These are phyloP conservation scores for Erythrocebus patas DNA, from an alignment of 2,113 vertebrate species.

Conservation along the genomic window DNA sequence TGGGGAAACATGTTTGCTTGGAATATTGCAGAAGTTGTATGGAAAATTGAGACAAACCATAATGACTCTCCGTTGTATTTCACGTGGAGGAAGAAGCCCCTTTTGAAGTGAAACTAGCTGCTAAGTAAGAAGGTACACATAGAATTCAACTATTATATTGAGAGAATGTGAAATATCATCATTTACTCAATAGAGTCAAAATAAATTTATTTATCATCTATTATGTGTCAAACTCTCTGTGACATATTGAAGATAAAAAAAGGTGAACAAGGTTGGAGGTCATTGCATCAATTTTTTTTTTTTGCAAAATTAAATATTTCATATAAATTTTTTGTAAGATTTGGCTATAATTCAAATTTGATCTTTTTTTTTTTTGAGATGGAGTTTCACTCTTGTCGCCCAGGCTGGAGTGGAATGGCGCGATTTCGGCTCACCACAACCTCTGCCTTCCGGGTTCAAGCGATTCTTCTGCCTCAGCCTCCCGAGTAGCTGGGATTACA, in stretches of 20 bases:
- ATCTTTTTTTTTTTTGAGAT: not conserved
- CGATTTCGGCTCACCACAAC: too few relatives aligned
- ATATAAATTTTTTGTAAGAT: not conserved
- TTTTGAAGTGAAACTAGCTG: not conserved
- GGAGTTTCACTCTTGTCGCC: too few relatives aligned
- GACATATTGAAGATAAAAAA: not conserved
- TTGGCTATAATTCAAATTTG: not conserved
- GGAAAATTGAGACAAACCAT: not conserved
- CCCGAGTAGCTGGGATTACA: too few relatives aligned
- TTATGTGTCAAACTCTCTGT: not conserved
- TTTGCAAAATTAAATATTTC: not conserved
- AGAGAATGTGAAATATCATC: not conserved
- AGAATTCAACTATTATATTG: not conserved
- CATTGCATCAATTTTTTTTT: not conserved
- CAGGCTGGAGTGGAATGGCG: too few relatives aligned
- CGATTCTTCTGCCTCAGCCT: too few relatives aligned
- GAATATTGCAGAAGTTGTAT: not conserved
- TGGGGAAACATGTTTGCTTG: not conserved
- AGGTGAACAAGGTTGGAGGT: not conserved
- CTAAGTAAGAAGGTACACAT: not conserved
- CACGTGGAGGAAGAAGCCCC: not conserved
- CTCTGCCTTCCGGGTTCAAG: too few relatives aligned
- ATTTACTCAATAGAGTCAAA: not conserved
- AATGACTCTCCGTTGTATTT: too few relatives aligned
- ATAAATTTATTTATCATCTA: not conserved